Conservation (phyloP, 2,113 vertebrate genomes). For the Scomber colias region DNA sequence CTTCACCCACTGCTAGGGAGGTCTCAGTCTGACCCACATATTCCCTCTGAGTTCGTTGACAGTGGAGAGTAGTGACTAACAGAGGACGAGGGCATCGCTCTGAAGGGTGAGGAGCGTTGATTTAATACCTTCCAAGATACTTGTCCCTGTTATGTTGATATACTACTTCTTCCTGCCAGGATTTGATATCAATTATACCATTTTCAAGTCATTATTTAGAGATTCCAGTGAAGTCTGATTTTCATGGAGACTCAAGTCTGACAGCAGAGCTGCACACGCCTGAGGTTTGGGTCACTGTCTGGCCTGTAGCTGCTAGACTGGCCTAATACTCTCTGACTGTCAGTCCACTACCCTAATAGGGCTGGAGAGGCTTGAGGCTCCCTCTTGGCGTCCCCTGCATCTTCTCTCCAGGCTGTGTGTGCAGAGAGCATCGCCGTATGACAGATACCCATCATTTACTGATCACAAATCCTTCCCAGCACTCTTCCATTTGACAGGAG, state of each 20-base stretch:
- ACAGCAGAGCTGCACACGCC: conserved; percentile 40
- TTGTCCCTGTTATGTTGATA: background rate
- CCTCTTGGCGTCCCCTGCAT: conserved; percentile 61
- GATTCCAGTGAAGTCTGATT: conserved; percentile 21
- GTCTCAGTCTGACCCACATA: conserved; percentile 40
- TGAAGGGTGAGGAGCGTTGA: background rate
- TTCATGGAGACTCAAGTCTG: conserved; percentile 30
- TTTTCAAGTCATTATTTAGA: conserved; percentile 14
- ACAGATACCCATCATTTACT: conserved; percentile 73
- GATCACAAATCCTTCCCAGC: conserved; percentile 54
- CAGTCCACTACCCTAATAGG: conserved; percentile 60
- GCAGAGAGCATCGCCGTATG: conserved; percentile 48
- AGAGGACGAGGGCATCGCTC: conserved; percentile 27
- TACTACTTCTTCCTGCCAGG: background rate
- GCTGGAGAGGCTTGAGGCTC: conserved; percentile 57
- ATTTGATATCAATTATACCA: background rate
- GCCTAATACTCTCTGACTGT: conserved; percentile 70
- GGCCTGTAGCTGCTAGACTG: conserved; percentile 43
- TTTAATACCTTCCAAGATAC: conserved; percentile 43
- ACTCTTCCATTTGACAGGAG: conserved; percentile 45
- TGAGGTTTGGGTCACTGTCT: conserved; percentile 60
- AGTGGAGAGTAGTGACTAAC: conserved; percentile 20
- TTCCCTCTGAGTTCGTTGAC: conserved; percentile 39
- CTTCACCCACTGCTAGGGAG: conserved; percentile 7
- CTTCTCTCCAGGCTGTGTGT: conserved; percentile 60